Percentiles rank a stretch among this genome's conserved stretches.
Evolutionary conservation across 2,797 vertebrate genomes (phyloP).

Genomic region (Crax fasciolata): DNA sequence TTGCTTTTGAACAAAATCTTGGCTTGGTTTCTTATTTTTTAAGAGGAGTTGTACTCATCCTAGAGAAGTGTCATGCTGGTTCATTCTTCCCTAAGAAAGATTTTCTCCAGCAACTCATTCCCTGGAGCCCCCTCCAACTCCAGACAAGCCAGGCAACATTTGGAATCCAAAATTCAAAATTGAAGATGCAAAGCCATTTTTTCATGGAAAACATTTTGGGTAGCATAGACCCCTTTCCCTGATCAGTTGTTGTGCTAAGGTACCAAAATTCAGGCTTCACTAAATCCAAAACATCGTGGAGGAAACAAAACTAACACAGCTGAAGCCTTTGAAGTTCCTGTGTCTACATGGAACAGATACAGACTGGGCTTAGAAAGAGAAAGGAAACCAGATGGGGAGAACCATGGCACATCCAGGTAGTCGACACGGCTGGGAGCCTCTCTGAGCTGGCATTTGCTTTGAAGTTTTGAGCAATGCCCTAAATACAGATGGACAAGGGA

Average conservation of each 20-base stretch:
- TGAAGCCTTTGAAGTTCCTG: background rate
- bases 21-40: slow-evolving; percentile 33
- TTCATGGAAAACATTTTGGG: background rate
- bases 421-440: background rate
- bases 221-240: background rate
- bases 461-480: background rate
- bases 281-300: background rate
- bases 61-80: background rate
- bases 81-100: background rate
- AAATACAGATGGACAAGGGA: background rate
- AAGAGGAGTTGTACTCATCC: background rate
- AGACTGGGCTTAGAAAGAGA: background rate
- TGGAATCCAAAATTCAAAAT: background rate
- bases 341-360: accelerated
- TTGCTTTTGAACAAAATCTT: slow-evolving; percentile 25
- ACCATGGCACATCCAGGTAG: background rate
- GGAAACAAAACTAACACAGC: background rate
- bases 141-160: background rate
- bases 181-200: background rate
- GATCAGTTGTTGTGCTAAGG: background rate
- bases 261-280: background rate
- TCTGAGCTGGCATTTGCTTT: background rate
- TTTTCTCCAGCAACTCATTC: slow-evolving; percentile 1
- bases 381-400: background rate
- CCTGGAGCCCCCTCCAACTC: background rate